These are phyloP conservation scores for Hylyphantes graminicola DNA, from an alignment of 1,140 invertebrate genomes.

Conservation along the genomic window DNA sequence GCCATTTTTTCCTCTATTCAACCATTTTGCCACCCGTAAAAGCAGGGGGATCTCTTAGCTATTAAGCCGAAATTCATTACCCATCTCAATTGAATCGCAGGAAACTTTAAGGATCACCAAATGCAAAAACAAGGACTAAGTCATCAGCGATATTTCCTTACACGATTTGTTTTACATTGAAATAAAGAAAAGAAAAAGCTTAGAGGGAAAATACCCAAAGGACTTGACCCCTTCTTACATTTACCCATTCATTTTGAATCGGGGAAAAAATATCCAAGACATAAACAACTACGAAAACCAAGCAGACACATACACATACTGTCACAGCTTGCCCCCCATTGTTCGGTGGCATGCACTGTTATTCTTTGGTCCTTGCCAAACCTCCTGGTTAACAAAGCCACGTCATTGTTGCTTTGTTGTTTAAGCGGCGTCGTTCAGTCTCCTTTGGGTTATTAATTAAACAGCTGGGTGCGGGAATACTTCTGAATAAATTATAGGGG, in stretches of 20 bases:
- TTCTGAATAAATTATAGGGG: slow-evolving; percentile 25
- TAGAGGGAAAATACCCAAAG: too few species aligned
- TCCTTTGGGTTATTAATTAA: slow-evolving; percentile 32
- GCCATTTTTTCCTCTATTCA: slow-evolving; percentile 8
- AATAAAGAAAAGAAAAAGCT: too few species aligned
- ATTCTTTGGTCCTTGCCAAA: background rate
- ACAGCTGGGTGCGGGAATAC: slow-evolving; percentile 24
- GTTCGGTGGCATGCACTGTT: slow-evolving; percentile 6
- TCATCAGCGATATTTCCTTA: too few species aligned
- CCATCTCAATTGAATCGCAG: slow-evolving; percentile 21
- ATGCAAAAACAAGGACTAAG: too few species aligned
- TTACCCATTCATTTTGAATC: too few species aligned
- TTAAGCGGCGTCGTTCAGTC: slow-evolving; percentile 33
- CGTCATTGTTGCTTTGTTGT: slow-evolving; percentile 33
- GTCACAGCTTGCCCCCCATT: slow-evolving; percentile 24
- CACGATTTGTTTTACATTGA: too few species aligned
- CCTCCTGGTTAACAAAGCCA: slow-evolving; percentile 1
- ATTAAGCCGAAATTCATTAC: slow-evolving; percentile 39
- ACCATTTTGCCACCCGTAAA: background rate
- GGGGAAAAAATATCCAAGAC: slow-evolving; percentile 3
- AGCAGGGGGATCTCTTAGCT: background rate
- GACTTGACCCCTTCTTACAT: too few species aligned
- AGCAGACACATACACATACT: background rate
- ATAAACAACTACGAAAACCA: slow-evolving; percentile 9
- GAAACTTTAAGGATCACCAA: too few species aligned